A percentile compares a stretch with the other conserved stretches of the same genome.
Conservation (phyloP, 2,888 invertebrate species). For the Conops quadrifasciatus region DNA sequence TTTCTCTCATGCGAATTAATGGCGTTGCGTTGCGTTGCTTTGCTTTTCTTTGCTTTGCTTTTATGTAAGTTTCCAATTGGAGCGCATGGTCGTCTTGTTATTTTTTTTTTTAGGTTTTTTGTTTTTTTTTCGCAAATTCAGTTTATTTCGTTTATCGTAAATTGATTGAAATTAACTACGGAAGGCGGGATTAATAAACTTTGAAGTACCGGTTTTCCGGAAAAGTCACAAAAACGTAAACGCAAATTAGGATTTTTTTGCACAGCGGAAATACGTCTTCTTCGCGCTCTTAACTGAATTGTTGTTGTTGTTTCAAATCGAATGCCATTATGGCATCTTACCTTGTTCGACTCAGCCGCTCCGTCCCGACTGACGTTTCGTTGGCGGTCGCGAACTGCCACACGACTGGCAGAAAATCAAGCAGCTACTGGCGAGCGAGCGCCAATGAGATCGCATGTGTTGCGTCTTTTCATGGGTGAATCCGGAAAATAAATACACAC, state of each 20-base stretch:
- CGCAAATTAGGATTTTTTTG: not conserved
- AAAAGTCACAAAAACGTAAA: not conserved
- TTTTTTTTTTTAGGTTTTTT: not conserved
- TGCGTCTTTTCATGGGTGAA: conserved; percentile 21
- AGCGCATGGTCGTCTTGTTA: not conserved
- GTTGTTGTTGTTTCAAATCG: conserved; percentile 9
- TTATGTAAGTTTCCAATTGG: conserved; percentile 13
- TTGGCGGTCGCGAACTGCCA: not conserved
- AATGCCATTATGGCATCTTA: not conserved
- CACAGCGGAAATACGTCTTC: not conserved
- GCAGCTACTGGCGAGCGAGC: not conserved
- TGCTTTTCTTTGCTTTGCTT: conserved; percentile 10
- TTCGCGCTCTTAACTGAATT: not conserved
- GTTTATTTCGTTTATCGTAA: not conserved
- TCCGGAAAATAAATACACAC: conserved; percentile 23
- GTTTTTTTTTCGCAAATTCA: not conserved
- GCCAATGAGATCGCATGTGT: conserved; percentile 19
- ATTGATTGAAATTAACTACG: not conserved
- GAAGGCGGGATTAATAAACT: conserved; percentile 9
- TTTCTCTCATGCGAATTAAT: conserved; percentile 12
- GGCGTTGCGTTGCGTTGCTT: not conserved
- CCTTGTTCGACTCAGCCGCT: not conserved
- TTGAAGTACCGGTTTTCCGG: not conserved
- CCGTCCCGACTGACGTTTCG: not conserved
- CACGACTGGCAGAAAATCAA: not conserved